A percentile compares a stretch with the other conserved stretches of the same genome.
Evolutionary conservation across 2,113 vertebrate species (phyloP).

Genomic region (Aldabrachelys gigantea): DNA sequence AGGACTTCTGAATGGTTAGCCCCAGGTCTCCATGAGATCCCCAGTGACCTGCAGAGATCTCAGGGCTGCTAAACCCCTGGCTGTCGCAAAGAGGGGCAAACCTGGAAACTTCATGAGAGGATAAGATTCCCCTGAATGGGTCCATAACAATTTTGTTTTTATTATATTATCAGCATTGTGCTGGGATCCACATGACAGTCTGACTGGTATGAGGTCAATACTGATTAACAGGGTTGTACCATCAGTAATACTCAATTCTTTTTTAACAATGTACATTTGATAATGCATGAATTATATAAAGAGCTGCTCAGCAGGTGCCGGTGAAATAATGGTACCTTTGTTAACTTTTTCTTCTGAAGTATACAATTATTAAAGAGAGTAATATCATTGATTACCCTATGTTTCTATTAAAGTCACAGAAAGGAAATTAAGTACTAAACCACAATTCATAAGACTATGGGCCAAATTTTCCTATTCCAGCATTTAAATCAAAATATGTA

Average conservation of each 20-base stretch:
- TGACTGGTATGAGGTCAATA: fast-evolving
- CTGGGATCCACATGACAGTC: neutral
- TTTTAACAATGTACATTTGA: neutral
- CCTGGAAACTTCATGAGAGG: fast-evolving
- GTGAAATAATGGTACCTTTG: neutral
- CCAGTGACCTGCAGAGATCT: neutral
- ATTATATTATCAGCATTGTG: neutral
- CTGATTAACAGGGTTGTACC: neutral
- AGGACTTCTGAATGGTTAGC: neutral
- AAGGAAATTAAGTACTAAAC: neutral
- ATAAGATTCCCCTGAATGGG: fast-evolving
- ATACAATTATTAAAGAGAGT: neutral
- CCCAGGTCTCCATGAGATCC: neutral
- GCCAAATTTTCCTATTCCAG: neutral
- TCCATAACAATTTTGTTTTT: neutral
- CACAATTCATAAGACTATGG: neutral
- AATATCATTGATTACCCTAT: neutral
- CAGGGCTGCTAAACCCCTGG: fast-evolving
- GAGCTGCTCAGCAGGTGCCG: neutral
- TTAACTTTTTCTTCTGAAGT: neutral
- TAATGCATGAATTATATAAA: neutral
- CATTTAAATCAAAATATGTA: neutral
- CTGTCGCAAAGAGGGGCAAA: neutral
- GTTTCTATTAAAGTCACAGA: neutral
- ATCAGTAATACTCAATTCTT: neutral